Percentiles rank a stretch among this genome's conserved stretches.
These are phyloP conservation scores for Rhynchomys soricoides DNA, from an alignment of 2,113 vertebrate species.

Conservation along the genomic window DNA sequence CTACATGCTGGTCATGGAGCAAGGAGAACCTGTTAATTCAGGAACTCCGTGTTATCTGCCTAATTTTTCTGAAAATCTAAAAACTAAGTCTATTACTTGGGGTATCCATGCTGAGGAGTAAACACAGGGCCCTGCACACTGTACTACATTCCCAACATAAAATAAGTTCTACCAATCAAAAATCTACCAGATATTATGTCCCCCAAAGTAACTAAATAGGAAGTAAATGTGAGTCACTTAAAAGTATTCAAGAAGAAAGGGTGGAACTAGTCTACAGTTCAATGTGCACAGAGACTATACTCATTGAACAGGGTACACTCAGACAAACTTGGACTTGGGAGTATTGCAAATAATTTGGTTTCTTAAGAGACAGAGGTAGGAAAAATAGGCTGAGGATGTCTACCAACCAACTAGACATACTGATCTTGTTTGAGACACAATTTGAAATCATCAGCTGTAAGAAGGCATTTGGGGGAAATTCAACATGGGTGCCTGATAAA, in stretches of 20 bases:
- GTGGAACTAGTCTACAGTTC: background rate
- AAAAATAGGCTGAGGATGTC: background rate
- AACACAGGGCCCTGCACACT: background rate
- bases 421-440: background rate
- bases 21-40: background rate
- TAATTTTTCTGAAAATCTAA: conserved; percentile 50
- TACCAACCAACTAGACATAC: background rate
- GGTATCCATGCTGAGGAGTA: too few relatives aligned
- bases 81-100: background rate
- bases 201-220: background rate
- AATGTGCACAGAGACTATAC: background rate
- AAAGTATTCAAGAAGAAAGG: background rate
- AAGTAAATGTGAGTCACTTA: background rate
- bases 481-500: background rate
- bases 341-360: conserved; percentile 3
- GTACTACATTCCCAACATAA: background rate
- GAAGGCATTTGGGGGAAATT: background rate
- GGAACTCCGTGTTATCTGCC: background rate
- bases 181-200: background rate
- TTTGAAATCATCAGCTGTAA: background rate
- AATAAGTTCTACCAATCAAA: background rate
- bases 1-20: background rate
- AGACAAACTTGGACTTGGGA: background rate
- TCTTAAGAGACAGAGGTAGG: conserved; percentile 19
- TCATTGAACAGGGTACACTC: background rate